phyloP scores from a whole-genome alignment of 2,113 vertebrate species.

The Copsychus sechellarum region DNA sequence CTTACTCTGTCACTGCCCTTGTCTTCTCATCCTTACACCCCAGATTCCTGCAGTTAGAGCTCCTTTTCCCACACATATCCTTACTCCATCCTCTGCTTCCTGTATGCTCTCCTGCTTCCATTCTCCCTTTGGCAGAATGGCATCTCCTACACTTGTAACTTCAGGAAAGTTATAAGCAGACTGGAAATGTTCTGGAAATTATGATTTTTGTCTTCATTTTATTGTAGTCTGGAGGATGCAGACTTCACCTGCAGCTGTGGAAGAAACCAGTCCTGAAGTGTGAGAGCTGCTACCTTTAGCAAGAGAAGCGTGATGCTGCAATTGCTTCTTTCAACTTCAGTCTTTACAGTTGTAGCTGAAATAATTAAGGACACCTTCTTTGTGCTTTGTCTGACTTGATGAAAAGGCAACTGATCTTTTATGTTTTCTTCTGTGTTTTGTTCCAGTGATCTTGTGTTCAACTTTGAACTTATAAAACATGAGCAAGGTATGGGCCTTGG shows the following conservation, averaged over 20 bases:
- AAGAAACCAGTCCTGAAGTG: not conserved
- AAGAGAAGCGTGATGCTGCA: not conserved
- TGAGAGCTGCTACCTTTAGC: not conserved
- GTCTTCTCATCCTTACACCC: not conserved
- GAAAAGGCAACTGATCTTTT: not conserved
- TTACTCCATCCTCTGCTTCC: not conserved
- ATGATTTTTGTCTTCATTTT: fast-evolving
- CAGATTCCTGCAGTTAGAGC: not conserved
- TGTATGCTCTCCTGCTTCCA: not conserved
- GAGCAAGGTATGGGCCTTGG: not conserved
- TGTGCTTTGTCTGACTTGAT: not conserved
- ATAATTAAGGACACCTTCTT: not conserved
- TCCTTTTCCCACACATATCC: not conserved
- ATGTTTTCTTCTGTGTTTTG: not conserved
- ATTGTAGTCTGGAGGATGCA: not conserved
- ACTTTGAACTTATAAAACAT: not conserved
- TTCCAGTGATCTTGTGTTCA: not conserved
- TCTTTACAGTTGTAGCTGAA: not conserved
- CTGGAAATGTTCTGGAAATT: not conserved
- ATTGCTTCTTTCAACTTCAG: slow-evolving; percentile 11
- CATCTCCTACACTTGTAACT: not conserved
- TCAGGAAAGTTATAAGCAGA: not conserved
- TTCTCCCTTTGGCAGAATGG: not conserved
- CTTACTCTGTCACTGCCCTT: not conserved
- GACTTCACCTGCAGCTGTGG: not conserved